Evolutionary conservation across 1,140 invertebrate genomes (phyloP).

Genomic region (Lepidurus couesii): DNA sequence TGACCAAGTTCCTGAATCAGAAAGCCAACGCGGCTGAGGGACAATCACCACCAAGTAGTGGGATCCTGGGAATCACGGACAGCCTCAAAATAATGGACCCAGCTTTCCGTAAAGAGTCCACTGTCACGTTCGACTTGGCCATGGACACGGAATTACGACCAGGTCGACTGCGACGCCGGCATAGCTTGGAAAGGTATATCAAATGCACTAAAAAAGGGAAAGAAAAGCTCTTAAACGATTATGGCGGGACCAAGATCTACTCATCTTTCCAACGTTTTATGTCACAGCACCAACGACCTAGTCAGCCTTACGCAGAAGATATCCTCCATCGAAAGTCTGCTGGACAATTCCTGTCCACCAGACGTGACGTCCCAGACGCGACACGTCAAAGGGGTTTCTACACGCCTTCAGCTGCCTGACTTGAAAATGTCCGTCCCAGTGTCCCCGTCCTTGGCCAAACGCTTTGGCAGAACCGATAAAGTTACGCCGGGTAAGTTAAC

Average conservation of each 20-base stretch:
- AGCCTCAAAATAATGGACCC: neutral
- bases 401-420: constrained; percentile 26
- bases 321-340: neutral
- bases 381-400: neutral
- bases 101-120: constrained; percentile 5
- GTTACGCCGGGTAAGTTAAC: neutral
- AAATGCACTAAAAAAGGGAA: neutral
- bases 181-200: constrained; percentile 25
- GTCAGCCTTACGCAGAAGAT: constrained; percentile 21
- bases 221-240: neutral
- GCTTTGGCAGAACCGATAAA: constrained; percentile 28
- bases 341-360: constrained; percentile 15
- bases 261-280: neutral
- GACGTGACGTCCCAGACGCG: constrained; percentile 23
- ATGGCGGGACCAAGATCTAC: neutral
- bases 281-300: constrained; percentile 11
- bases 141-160: constrained; percentile 21
- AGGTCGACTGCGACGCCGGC: constrained; percentile 26
- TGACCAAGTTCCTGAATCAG: constrained; percentile 19
- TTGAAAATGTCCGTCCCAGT: constrained; percentile 22
- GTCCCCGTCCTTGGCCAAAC: constrained; percentile 24
- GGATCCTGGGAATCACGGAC: neutral
- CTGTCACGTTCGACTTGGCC: constrained; percentile 23
- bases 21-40: neutral
- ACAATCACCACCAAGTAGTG: constrained; percentile 5